These are phyloP conservation scores for Nomada ruficornis DNA, from an alignment of 2,888 invertebrate genomes.

Conservation along the genomic window DNA sequence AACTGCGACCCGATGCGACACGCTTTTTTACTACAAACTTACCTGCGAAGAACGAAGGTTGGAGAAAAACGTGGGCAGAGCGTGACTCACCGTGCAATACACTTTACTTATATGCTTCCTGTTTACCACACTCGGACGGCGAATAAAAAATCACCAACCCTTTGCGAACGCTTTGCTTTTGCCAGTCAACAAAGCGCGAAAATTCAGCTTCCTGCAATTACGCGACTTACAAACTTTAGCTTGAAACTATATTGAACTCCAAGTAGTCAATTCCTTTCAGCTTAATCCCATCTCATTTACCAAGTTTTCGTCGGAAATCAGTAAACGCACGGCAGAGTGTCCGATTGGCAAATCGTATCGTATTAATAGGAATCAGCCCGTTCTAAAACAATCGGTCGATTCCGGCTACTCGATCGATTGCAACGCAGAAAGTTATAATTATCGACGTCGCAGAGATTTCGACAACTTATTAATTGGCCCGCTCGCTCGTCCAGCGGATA, in stretches of 20 bases:
- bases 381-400: too few relatives aligned
- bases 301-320: neutral
- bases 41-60: too few relatives aligned
- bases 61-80: too few relatives aligned
- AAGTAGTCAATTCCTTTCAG: neutral
- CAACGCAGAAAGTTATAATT: constrained; percentile 23
- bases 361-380: too few relatives aligned
- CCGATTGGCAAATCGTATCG: neutral
- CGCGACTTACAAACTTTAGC: neutral
- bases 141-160: neutral
- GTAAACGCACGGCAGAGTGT: neutral
- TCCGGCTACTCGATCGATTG: neutral
- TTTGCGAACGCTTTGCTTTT: neutral
- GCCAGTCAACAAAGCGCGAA: neutral
- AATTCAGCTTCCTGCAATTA: neutral
- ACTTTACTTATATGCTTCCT: too few relatives aligned
- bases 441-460: constrained; percentile 4
- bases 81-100: neutral
- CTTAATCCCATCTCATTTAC: neutral
- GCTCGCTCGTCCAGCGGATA: neutral
- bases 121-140: too few relatives aligned
- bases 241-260: neutral
- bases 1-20: too few relatives aligned
- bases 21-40: too few relatives aligned
- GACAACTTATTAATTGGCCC: constrained; percentile 21